phyloP scores from a whole-genome alignment of 2,113 vertebrate species.

The Chrysemys picta region DNA sequence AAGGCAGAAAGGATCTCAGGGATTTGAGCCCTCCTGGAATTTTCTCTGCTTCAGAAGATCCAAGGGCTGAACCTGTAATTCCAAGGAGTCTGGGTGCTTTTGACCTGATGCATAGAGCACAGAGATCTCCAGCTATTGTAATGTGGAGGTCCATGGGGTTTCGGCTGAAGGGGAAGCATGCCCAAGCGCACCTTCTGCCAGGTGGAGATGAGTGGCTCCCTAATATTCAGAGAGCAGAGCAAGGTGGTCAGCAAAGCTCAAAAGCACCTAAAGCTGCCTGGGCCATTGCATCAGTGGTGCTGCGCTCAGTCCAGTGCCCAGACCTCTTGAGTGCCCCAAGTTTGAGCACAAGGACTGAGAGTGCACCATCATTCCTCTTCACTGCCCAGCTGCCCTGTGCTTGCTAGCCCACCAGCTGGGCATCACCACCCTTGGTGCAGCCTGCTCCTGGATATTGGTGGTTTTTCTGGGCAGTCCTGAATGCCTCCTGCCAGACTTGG shows the following conservation, averaged over 20 bases:
- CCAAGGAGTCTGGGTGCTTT: neutral
- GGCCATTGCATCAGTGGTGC: neutral
- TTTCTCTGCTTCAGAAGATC: neutral
- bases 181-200: too few species aligned
- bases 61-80: neutral
- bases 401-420: too few species aligned
- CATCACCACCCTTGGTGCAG: too few species aligned
- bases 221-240: neutral
- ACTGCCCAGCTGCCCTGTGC: too few species aligned
- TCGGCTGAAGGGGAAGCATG: too few species aligned
- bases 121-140: neutral
- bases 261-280: neutral
- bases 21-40: neutral
- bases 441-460: too few species aligned
- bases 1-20: neutral
- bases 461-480: too few species aligned
- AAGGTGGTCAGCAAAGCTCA: neutral
- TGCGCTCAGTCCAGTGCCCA: neutral
- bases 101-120: neutral
- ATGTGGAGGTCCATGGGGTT: neutral
- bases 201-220: too few species aligned
- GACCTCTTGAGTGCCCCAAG: neutral
- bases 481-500: too few species aligned
- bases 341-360: neutral
- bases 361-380: neutral